Base-by-base conservation (phyloP, 2,797 vertebrate genomes). In the Enteromius paludinosus region DNA sequence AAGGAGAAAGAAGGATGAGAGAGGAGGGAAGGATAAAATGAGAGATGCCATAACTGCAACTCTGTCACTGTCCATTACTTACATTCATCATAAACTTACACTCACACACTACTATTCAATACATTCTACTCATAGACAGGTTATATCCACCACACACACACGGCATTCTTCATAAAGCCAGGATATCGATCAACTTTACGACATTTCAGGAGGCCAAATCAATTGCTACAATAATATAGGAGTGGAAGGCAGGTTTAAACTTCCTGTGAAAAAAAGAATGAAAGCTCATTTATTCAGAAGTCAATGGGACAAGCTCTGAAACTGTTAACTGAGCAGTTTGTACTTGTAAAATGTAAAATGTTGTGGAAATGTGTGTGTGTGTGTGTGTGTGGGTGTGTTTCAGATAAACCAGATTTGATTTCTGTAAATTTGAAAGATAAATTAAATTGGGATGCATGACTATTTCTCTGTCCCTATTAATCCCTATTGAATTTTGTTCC, bases 151-250 rank as follows among this genome's bases (percentile, higher is more conserved):
- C 30, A 33, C 59, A 64, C 38, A 47, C 23, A 77, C 61, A 45
- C 61, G 1, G 66, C 68, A 83, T 41, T 86, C 18, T 73, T 72
- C 85, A 77, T 90, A 83, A 87, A 85, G 85, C 76, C 80, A 86
- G 82, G 86, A 89, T 87, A 93, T 94, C 86, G 87, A 92, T 94
- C 91, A 93, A 86, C 47, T 82, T 90, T 91, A 92, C 91, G 86
- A 91, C 90, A 90, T 91, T 92, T 93, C 89, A 92, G 86, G 81
- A 83, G 78, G 85, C 84, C 82, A 80, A 87, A 93, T 92, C 90
- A 88, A 92, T 93, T 91, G 90, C 87, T 70, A 41, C 62, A 91
- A 91, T 85, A 78, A 83, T 41, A 17, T 17, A 75, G 45, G 65
- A 68, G 72, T 35, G 33, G 77, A 83, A 54, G 43, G 47, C 15